These are phyloP conservation scores for Rhinatrema bivittatum DNA, from an alignment of 2,797 vertebrate species.

Conservation along the genomic window DNA sequence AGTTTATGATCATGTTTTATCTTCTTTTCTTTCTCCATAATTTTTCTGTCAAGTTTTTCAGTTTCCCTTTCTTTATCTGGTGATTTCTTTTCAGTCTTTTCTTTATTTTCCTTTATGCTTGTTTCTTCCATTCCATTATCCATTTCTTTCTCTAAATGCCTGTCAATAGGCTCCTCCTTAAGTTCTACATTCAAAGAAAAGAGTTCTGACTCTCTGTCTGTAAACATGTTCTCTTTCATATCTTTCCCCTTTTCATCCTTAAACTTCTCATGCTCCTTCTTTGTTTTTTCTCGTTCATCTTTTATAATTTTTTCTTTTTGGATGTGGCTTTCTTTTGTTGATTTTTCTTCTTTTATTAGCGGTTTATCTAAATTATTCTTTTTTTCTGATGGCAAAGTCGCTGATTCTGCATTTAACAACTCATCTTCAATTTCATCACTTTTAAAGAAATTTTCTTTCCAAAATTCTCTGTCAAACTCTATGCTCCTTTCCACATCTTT, in stretches of 20 bases:
- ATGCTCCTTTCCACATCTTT: constrained; percentile 86
- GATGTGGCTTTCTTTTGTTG: constrained; percentile 71
- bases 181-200: constrained; percentile 24
- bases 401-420: constrained; percentile 65
- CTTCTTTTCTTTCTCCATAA: constrained; percentile 86
- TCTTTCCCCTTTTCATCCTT: constrained; percentile 83
- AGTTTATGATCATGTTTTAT: constrained; percentile 71
- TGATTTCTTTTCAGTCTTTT: constrained; percentile 77
- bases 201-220: constrained; percentile 66
- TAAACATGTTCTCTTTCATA: constrained; percentile 59
- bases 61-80: constrained; percentile 78
- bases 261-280: constrained; percentile 73
- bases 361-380: constrained; percentile 62
- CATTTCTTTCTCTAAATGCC: constrained; percentile 48
- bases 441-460: constrained; percentile 99
- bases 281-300: constrained; percentile 84
- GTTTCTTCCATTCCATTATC: constrained; percentile 80
- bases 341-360: constrained; percentile 77
- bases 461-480: constrained; percentile 97
- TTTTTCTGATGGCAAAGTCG: constrained; percentile 64
- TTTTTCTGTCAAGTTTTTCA: constrained; percentile 82
- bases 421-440: constrained; percentile 87
- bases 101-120: constrained; percentile 58
- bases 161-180: constrained; percentile 35
- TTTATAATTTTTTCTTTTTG: constrained; percentile 74